Evolutionary conservation across 1,140 invertebrate species (phyloP).

Genomic region (Limonius californicus): DNA sequence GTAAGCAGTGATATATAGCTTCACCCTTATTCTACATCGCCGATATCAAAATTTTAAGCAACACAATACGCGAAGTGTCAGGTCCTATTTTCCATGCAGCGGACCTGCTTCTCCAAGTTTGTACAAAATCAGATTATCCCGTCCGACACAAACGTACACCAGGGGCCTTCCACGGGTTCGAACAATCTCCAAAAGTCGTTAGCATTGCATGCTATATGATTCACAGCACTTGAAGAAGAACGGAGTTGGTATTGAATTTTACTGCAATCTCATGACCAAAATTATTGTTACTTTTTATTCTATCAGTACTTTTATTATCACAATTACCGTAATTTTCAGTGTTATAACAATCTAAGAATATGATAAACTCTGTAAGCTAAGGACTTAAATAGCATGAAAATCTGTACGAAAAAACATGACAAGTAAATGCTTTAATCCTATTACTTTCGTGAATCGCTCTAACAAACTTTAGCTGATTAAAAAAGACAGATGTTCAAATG

Average conservation of each 20-base stretch:
- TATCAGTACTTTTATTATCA: too few relatives aligned
- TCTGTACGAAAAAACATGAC: neutral
- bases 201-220: neutral
- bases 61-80: too few relatives aligned
- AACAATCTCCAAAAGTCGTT: neutral
- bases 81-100: neutral
- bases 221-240: neutral
- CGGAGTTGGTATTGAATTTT: too few relatives aligned
- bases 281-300: too few relatives aligned
- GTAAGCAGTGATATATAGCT: too few relatives aligned
- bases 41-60: too few relatives aligned
- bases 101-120: neutral
- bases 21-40: too few relatives aligned
- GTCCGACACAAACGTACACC: neutral
- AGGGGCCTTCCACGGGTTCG: neutral
- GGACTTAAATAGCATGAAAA: neutral
- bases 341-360: neutral
- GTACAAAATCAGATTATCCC: neutral
- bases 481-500: constrained; percentile 4
- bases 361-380: neutral
- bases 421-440: neutral
- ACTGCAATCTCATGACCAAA: too few relatives aligned
- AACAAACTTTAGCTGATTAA: constrained; percentile 4
- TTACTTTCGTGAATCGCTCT: neutral
- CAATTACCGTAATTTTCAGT: neutral